Evolutionary conservation across 2,888 invertebrate species (phyloP).

Genomic region (Agriopis aurantiaria): DNA sequence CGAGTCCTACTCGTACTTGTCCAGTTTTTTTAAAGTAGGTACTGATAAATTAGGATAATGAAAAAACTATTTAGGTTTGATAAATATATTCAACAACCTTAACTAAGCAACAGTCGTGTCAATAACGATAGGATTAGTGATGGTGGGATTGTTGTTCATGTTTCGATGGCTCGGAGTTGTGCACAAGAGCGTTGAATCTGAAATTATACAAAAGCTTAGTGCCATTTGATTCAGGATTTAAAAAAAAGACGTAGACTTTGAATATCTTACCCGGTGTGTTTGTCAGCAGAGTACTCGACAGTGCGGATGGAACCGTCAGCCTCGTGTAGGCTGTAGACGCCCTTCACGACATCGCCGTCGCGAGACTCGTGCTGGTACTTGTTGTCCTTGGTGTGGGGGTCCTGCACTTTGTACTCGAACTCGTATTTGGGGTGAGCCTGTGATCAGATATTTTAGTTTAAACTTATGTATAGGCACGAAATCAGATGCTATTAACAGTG

Average conservation of each 20-base stretch:
- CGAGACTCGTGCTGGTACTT: conserved; percentile 84
- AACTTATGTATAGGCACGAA: neutral
- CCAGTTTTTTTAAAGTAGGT: too few relatives aligned
- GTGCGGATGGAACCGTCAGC: conserved; percentile 67
- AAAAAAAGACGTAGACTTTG: too few relatives aligned
- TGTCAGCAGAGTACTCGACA: conserved; percentile 78
- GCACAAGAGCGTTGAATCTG: conserved; percentile 84
- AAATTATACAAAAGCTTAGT: conserved; percentile 31
- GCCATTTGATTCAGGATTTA: neutral
- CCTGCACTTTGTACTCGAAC: conserved; percentile 83
- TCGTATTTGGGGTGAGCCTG: conserved; percentile 83
- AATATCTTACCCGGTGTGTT: conserved; percentile 73
- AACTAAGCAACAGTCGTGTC: conserved; percentile 36
- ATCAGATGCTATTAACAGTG: neutral
- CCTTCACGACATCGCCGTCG: conserved; percentile 84
- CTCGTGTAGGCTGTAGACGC: conserved; percentile 72
- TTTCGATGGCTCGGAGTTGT: conserved; percentile 69
- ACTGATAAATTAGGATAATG: neutral
- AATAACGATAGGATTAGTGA: conserved; percentile 42
- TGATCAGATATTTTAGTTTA: conserved; percentile 1
- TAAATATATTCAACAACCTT: conserved; percentile 48
- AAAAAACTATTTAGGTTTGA: conserved; percentile 22
- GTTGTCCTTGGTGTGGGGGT: conserved; percentile 85
- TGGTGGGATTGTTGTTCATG: conserved; percentile 60
- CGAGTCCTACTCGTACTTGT: too few relatives aligned